Evolutionary conservation across 2,888 invertebrate genomes (phyloP), one percentile per base, ranked within the genome.

Genomic region (Drosophila acutilabella): DNA sequence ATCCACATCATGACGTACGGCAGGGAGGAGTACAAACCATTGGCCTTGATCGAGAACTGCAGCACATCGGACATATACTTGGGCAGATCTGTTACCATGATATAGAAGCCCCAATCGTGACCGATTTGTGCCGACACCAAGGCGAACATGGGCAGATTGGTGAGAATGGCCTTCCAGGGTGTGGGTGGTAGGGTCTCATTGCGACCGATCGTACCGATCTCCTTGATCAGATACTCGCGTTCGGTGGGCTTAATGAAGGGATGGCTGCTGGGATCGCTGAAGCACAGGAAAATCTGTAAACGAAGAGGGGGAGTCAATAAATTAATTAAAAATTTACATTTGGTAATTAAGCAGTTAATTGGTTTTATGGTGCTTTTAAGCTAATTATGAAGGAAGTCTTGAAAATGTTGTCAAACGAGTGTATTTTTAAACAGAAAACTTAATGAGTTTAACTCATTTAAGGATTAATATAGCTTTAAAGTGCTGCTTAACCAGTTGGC

Each of bases 161-260:
- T 95, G 14, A 96, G 92, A 54, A 97, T 95, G 0, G 93, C 93
- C 80, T 93, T 94, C 96, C 96, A 96, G 0, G 96, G 96, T 30
- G 95, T 95, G 0, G 94, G 93, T 0, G 94, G 94, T 6, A 95
- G 93, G 66, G 93, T 93, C 72, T 93, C 93, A 73, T 93, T 93
- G 40, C 93, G 93, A 67, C 93, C 93, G 66, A 92, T 84, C 26
- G 92, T 93, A 26, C 95, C 94, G 57, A 96, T 92, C 57, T 95
- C 94, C 86, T 95, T 94, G 80, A 94, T 93, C 14, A 96, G 91
- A 86, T 94, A 96, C 45, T 94, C 94, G 89, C 94, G 94, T 90
- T 96, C 96, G 64, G 94, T 93, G 60, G 95, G 95, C 52, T 95
- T 94, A 74, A 96, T 96, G 89, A 94, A 96, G 0, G 96, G 96